Evolutionary conservation across 2,113 vertebrate genomes (phyloP).

Genomic region (Gallinago paraguaiae): DNA sequence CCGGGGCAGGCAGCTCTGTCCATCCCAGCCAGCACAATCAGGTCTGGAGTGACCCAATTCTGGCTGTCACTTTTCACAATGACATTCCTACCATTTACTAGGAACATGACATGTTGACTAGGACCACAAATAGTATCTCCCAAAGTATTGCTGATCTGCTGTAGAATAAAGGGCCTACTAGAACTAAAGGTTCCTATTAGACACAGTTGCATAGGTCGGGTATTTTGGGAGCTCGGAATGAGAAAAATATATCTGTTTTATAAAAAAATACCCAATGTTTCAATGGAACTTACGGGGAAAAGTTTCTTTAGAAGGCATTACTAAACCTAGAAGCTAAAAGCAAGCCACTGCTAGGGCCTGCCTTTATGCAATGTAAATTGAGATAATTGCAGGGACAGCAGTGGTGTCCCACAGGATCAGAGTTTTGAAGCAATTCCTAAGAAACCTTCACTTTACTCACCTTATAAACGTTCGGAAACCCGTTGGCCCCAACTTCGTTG

Average conservation of each 20-base stretch:
- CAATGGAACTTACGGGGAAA: neutral
- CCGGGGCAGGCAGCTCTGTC: neutral
- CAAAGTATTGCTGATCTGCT: neutral
- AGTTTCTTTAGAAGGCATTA: neutral
- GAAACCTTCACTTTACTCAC: slow-evolving; percentile 60
- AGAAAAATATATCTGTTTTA: fast-evolving
- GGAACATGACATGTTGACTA: neutral
- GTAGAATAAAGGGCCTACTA: neutral
- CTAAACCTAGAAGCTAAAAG: neutral
- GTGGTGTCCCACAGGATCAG: fast-evolving
- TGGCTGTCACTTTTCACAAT: neutral
- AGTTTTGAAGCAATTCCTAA: neutral
- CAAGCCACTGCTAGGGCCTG: fast-evolving
- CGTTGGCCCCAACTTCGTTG: slow-evolving; percentile 90
- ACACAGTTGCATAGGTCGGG: fast-evolving
- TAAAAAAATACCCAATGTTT: neutral
- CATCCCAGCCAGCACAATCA: neutral
- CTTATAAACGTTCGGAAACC: slow-evolving; percentile 94
- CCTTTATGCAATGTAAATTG: fast-evolving
- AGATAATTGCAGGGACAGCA: neutral
- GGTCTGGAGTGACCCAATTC: neutral
- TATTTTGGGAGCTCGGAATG: neutral
- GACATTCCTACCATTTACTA: neutral
- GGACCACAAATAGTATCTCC: neutral
- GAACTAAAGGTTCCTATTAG: neutral